Base-by-base conservation (phyloP, 2,797 vertebrate species). In the Sphaeramia orbicularis region DNA sequence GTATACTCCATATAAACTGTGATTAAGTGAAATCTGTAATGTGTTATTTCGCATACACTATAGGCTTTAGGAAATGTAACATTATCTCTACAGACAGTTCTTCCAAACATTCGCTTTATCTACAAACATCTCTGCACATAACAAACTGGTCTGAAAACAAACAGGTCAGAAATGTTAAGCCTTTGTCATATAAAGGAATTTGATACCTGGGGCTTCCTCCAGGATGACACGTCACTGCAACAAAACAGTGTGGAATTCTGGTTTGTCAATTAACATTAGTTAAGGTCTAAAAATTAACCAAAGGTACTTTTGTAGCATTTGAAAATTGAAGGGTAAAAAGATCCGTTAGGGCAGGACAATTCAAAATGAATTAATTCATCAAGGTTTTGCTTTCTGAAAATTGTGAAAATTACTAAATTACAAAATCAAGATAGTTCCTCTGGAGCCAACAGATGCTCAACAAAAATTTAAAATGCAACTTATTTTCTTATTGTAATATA, bases 71-170 rank as follows among this genome's bases (percentile, higher is more conserved):
- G 30, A 56, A 57, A 30, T 58, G 6, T 5, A 15, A 40, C 19
- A 1, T 49, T 53, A n/a, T 38, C 21, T 19, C 6, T 50, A 5
- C 6, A 6, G 14, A 32, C 1, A 0, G 14, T 51, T 3, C 1
- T 4, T 27, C 36, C n/a, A 63, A 81, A 59, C 27, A 64, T 61
- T 64, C 53, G 63, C 38, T 76, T 53, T 71, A 15, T 58, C 62
- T 24, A 36, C 11, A 62, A 38, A 54, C 15, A 21, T 70, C 24
- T 24, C 13, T 35, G 27, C 32, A 41, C 48, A 49, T 38, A 58
- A 44, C 41, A 43, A 70, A 85, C 67, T 30, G 53, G 70, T 89
- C 71, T 56, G 14, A 82, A 74, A 77, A 69, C 64, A 84, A 83
- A 79, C 66, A 71, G 42, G 18, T 50, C 44, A 60, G 57, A 21